These are phyloP conservation scores for Athripsodes cinereus DNA, from an alignment of 2,888 invertebrate species.

Conservation along the genomic window DNA sequence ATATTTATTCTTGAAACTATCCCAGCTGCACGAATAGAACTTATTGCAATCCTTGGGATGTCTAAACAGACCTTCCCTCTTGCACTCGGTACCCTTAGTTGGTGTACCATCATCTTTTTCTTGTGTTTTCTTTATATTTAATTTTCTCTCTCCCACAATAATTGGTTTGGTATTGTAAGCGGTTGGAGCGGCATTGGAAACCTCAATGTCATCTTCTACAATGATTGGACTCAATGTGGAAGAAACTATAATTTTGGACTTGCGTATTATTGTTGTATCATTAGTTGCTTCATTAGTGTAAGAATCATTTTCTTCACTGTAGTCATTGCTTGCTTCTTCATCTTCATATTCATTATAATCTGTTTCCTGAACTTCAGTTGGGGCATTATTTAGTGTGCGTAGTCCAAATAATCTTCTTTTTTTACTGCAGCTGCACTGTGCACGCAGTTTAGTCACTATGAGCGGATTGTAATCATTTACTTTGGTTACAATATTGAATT, in stretches of 20 bases:
- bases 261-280: slow-evolving; percentile 31
- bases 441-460: slow-evolving; percentile 63
- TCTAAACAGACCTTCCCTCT: slow-evolving; percentile 56
- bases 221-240: slow-evolving; percentile 40
- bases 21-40: slow-evolving; percentile 78
- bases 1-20: slow-evolving; percentile 66
- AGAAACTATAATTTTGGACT: slow-evolving; percentile 35
- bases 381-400: slow-evolving; percentile 29
- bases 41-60: slow-evolving; percentile 77
- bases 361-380: slow-evolving; percentile 28
- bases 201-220: background rate
- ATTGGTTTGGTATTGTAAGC: no score
- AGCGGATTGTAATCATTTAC: slow-evolving; percentile 67
- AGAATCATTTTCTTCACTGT: slow-evolving; percentile 34
- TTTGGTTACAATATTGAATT: slow-evolving; percentile 57
- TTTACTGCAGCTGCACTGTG: slow-evolving; percentile 65
- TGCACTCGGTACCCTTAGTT: slow-evolving; percentile 54
- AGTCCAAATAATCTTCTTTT: slow-evolving; percentile 43
- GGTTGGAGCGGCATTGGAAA: background rate
- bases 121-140: slow-evolving; percentile 31
- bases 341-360: slow-evolving; percentile 32
- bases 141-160: background rate
- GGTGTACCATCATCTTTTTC: slow-evolving; percentile 53
- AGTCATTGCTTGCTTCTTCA: slow-evolving; percentile 36
- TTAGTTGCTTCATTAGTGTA: slow-evolving; percentile 28